Conservation (phyloP, 2,888 invertebrate species). For the Scaptomyza tumidula region DNA sequence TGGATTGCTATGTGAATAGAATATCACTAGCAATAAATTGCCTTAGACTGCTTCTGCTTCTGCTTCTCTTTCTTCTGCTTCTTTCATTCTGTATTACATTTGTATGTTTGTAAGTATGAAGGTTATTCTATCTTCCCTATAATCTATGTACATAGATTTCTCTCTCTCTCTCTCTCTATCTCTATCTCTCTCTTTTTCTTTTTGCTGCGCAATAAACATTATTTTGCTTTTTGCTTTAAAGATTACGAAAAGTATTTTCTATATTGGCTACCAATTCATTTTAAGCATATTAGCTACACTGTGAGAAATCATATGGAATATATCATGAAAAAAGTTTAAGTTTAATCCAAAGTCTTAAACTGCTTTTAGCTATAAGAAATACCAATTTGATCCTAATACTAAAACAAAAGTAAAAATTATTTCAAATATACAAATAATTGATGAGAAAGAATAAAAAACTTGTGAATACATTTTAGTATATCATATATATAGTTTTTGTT, state of each 20-base stretch:
- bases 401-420: no score
- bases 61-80: neutral
- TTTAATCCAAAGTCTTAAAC: no score
- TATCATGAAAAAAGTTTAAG: no score
- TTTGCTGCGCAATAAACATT: neutral
- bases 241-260: conserved; percentile 18
- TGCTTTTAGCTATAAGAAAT: no score
- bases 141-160: neutral
- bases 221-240: neutral
- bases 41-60: conserved; percentile 22
- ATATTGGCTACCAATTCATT: conserved; percentile 18
- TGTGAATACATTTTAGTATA: no score
- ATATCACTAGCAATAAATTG: conserved; percentile 46
- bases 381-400: no score
- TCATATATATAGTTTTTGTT: no score
- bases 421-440: no score
- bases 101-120: neutral
- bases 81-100: neutral
- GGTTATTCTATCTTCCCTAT: conserved; percentile 7
- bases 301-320: neutral
- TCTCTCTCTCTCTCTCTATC: neutral
- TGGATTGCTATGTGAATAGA: conserved; percentile 52
- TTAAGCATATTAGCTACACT: conserved; percentile 12
- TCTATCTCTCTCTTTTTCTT: neutral
- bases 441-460: no score